A percentile compares a stretch with the other conserved stretches of the same genome.
Conservation (phyloP, 2,888 invertebrate genomes). For the Drosophila picticornis region DNA sequence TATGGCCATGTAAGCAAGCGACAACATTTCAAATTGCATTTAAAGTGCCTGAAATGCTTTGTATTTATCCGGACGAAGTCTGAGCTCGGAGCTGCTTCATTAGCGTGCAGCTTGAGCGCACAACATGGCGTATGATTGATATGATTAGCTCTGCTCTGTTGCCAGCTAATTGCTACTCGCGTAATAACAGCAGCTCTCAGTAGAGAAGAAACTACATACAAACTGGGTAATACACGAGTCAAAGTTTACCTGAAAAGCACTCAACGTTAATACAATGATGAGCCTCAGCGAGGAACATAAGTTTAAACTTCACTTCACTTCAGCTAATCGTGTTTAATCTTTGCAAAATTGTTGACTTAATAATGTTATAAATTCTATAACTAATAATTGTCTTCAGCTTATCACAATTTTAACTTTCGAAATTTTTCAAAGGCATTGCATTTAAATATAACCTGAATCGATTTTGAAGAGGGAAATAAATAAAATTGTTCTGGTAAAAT, state of each 20-base stretch:
- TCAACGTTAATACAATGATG: neutral
- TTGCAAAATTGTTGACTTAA: neutral
- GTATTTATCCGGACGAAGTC: conserved; percentile 19
- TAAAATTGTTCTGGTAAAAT: neutral
- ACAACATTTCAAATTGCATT: conserved; percentile 73
- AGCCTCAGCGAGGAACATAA: neutral
- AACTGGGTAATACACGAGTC: neutral
- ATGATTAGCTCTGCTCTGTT: conserved; percentile 32
- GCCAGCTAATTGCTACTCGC: conserved; percentile 61
- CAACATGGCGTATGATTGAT: conserved; percentile 75
- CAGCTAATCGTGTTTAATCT: neutral
- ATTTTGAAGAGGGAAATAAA: neutral
- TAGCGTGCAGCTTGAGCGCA: conserved; percentile 50
- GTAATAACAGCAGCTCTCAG: conserved; percentile 23
- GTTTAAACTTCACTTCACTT: neutral
- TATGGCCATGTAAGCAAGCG: conserved; percentile 66
- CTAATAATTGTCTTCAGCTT: neutral
- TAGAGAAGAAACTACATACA: neutral
- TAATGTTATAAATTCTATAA: neutral
- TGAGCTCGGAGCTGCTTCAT: conserved; percentile 44
- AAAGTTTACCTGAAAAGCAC: neutral
- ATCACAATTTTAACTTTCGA: neutral
- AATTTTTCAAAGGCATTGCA: too few species aligned
- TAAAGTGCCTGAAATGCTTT: conserved; percentile 63
- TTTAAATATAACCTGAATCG: too few species aligned